Evolutionary conservation across 64 coral and sea anemone genomes (phyloP).

Genomic region (Platygyra sinensis): DNA sequence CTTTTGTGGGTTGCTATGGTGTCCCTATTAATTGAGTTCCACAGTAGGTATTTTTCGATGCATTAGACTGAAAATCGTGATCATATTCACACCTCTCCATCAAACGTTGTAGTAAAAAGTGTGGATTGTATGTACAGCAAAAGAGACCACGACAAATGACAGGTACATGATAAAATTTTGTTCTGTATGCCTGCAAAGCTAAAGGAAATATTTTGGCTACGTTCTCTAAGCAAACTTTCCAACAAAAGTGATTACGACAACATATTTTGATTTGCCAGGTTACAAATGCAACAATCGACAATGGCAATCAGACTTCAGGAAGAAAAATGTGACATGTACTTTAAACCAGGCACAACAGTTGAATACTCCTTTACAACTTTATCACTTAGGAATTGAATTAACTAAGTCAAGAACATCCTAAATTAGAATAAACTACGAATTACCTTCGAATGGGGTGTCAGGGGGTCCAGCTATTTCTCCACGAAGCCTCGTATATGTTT

Average conservation of each 20-base stretch:
- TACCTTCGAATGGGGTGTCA: slow-evolving; percentile 86
- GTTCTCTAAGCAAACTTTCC: no score
- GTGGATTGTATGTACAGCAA: no score
- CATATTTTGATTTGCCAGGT: neutral
- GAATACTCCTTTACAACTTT: neutral
- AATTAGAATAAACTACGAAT: neutral
- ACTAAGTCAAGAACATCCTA: neutral
- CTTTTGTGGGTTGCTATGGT: no score
- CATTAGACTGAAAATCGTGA: no score
- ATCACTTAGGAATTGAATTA: neutral
- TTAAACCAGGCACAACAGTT: neutral
- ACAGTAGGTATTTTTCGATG: no score
- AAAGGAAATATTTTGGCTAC: no score
- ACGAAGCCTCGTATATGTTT: slow-evolving; percentile 56
- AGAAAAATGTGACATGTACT: neutral
- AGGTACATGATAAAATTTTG: no score
- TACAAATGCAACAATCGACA: slow-evolving; percentile 24
- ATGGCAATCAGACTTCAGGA: neutral
- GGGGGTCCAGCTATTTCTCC: slow-evolving; percentile 78
- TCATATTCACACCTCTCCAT: no score
- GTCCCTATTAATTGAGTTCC: no score
- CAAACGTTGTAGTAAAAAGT: no score
- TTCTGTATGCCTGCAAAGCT: no score
- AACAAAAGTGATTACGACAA: neutral
- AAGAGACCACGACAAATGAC: no score